Base-by-base conservation (phyloP, 2,888 invertebrate genomes). In the Agrilus biguttatus region DNA sequence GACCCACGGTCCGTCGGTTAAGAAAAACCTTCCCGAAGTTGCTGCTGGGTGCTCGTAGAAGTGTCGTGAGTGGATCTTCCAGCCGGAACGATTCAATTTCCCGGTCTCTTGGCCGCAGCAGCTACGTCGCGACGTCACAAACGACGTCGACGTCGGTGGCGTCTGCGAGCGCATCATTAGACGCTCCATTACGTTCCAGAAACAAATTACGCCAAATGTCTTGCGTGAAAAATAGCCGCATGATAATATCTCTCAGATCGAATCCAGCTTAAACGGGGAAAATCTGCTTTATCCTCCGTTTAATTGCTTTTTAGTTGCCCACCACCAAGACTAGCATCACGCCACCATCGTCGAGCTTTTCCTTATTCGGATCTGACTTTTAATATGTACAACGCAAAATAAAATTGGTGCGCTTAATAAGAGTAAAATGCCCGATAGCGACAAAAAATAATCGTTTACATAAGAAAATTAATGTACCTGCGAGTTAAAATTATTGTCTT, bases 151-250 rank as follows among this genome's bases (percentile, higher is more conserved):
- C 23, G 23, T 23, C 8, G 28, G 28, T 10, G 55, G 51, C 58
- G 61, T 59, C 61, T 62, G 64, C 62, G 61, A 60, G 56, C 61
- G 61, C 56, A 63, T 66, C 65, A 65, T 67, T 67, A 66, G 63
- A 65, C 62, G 67, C 58, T 63, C 66, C 66, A 67, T 67, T 67
- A 66, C 65, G 59, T 60, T 58, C 56, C 60, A 62, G 65, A 64
- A 63, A 66, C 65, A 65, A 67, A 65, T 65, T 64, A 60, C 65
- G 61, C 58, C 60, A 60, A 63, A 63, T 59, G 60, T 54, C 55
- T 53, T 50, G 52, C 55, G 55, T 59, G 59, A 60, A 58, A 59
- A 60, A 61, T 61, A 53, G 56, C 58, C 54, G 59, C 58, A 60
- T 60, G 59, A 59, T 60, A 59, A 60, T 60, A 59, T 57, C 51